A percentile compares a stretch with the other conserved stretches of the same genome.
phyloP scores from a whole-genome alignment of 2,888 invertebrate genomes.

The Ceramica pisi region DNA sequence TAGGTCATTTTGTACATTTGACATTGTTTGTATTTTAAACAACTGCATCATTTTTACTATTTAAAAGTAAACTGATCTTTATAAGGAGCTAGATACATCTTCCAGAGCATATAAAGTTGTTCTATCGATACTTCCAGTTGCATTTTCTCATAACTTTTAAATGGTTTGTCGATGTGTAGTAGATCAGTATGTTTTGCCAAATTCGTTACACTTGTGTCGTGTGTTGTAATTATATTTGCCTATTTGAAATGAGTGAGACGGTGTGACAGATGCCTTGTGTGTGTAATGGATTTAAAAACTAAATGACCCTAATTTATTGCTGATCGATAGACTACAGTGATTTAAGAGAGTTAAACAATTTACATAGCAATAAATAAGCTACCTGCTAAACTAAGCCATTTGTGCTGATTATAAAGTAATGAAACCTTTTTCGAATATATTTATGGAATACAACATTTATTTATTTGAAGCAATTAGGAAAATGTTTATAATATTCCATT shows the following conservation, averaged over 20 bases:
- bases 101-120: conserved; percentile 48
- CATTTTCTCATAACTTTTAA: conserved; percentile 61
- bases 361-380: conserved; percentile 69
- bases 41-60: conserved; percentile 40
- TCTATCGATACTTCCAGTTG: conserved; percentile 65
- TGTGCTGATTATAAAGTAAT: conserved; percentile 69
- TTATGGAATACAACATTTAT: conserved; percentile 84
- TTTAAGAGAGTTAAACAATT: conserved; percentile 55
- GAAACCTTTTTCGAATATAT: conserved; percentile 81
- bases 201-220: conserved; percentile 73
- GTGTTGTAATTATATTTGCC: conserved; percentile 70
- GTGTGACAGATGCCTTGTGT: conserved; percentile 75
- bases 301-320: conserved; percentile 76
- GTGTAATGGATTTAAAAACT: conserved; percentile 72
- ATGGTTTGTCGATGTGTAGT: conserved; percentile 55
- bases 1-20: conserved; percentile 42
- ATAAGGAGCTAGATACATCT: conserved; percentile 53
- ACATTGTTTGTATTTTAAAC: conserved; percentile 52
- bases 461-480: conserved; percentile 88
- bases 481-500: conserved; percentile 90
- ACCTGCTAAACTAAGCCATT: conserved; percentile 69
- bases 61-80: conserved; percentile 40
- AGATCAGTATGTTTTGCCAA: conserved; percentile 70
- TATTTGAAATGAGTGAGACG: conserved; percentile 73
- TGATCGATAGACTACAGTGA: conserved; percentile 61